Evolutionary conservation across 2,113 vertebrate genomes (phyloP).

Genomic region (Phalacrocorax brasilianus): DNA sequence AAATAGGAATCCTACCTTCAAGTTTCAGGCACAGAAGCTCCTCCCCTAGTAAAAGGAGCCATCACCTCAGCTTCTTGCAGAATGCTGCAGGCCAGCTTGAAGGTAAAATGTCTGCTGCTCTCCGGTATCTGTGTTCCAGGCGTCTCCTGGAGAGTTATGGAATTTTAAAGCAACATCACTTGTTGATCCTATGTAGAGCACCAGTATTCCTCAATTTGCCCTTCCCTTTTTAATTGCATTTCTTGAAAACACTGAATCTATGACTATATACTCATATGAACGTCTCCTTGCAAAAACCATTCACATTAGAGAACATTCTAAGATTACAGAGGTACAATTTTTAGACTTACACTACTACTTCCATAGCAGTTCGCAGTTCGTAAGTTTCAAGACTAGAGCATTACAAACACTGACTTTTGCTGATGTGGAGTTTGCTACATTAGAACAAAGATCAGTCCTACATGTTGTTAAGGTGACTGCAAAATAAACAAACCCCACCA

Average conservation of each 20-base stretch:
- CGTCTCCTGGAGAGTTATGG: not conserved
- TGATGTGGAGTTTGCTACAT: not conserved
- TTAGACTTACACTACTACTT: not conserved
- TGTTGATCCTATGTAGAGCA: not conserved
- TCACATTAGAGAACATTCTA: not conserved
- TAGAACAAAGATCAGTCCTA: not conserved
- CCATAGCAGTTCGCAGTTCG: fast-evolving
- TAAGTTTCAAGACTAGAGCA: not conserved
- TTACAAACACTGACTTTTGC: not conserved
- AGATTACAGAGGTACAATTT: not conserved
- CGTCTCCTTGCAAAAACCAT: not conserved
- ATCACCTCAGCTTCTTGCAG: not conserved
- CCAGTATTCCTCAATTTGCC: not conserved
- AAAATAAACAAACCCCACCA: not conserved
- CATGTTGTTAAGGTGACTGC: not conserved
- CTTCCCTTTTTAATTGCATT: not conserved
- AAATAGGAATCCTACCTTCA: not conserved
- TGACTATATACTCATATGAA: not conserved
- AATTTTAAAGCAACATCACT: not conserved
- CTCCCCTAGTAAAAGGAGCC: not conserved
- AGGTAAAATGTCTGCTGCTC: not conserved
- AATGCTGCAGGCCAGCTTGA: not conserved
- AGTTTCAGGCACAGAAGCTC: not conserved
- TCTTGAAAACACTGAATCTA: not conserved
- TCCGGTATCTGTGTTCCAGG: not conserved